Percentiles rank a stretch among this genome's conserved stretches.
Conservation (phyloP, 2,888 invertebrate species). For the Spisula subtruncata region DNA sequence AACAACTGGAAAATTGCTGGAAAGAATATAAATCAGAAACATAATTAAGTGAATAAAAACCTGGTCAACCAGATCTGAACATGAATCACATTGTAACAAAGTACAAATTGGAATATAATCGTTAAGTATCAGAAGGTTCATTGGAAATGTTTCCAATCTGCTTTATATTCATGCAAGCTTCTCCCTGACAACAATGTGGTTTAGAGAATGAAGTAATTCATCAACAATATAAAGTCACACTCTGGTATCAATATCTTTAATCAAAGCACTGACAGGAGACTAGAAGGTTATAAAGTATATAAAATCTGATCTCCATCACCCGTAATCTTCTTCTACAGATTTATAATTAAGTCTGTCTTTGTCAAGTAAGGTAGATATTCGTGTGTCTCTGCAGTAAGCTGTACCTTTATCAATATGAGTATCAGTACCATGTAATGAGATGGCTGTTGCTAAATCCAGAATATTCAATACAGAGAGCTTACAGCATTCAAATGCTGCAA, state of each 20-base stretch:
- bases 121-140: neutral
- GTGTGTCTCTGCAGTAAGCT: conserved; percentile 22
- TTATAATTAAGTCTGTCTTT: conserved; percentile 35
- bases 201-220: conserved; percentile 1
- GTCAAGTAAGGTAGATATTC: neutral
- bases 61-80: neutral
- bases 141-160: conserved; percentile 1
- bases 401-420: conserved; percentile 1
- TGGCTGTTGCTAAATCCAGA: neutral
- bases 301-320: conserved; percentile 32
- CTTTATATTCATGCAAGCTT: neutral
- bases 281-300: conserved; percentile 31
- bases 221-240: neutral
- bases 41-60: neutral
- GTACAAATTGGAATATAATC: conserved; percentile 17
- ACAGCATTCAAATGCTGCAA: neutral
- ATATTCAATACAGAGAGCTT: neutral
- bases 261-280: conserved; percentile 8
- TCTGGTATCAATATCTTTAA: neutral
- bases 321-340: conserved; percentile 23
- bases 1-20: conserved; percentile 1
- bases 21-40: neutral
- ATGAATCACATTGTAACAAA: neutral
- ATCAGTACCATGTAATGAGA: conserved; percentile 12
- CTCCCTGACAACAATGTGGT: neutral